Percentiles rank a stretch among this genome's conserved stretches.
Conservation (phyloP, 2,113 vertebrate genomes). For the Tricholaema leucomelas region DNA sequence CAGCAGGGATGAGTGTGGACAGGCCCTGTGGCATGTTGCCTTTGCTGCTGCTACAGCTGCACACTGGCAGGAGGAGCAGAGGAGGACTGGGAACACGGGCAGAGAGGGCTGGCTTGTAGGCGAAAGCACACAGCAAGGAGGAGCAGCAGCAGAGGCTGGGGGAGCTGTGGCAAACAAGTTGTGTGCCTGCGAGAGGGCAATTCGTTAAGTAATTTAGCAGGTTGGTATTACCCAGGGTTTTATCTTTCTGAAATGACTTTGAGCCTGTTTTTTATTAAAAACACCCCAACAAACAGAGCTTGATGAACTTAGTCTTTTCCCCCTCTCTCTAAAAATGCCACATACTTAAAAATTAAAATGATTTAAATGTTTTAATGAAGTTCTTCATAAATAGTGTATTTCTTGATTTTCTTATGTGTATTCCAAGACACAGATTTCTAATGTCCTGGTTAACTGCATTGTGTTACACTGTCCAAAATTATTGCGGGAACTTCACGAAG, state of each 20-base stretch:
- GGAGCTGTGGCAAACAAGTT: accelerated
- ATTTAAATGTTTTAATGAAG: background rate
- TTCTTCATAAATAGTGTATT: background rate
- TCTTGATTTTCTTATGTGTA: background rate
- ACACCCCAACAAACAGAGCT: background rate
- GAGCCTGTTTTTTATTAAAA: background rate
- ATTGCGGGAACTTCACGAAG: background rate
- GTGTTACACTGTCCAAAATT: background rate
- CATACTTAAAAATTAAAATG: background rate
- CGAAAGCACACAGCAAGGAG: accelerated
- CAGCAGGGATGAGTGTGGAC: background rate
- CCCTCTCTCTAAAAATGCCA: background rate
- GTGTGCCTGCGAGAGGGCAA: accelerated
- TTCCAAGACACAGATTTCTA: background rate
- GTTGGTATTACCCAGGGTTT: background rate
- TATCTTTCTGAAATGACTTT: background rate
- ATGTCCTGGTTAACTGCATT: background rate
- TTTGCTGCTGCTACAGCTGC: background rate
- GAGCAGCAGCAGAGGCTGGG: background rate
- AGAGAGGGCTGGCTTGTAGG: background rate
- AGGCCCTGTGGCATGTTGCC: background rate
- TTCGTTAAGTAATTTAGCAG: background rate
- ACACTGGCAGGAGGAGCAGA: accelerated
- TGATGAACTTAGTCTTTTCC: background rate
- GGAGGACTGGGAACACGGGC: background rate